phyloP scores from a whole-genome alignment of 2,888 invertebrate species.

The Tachina grossa region DNA sequence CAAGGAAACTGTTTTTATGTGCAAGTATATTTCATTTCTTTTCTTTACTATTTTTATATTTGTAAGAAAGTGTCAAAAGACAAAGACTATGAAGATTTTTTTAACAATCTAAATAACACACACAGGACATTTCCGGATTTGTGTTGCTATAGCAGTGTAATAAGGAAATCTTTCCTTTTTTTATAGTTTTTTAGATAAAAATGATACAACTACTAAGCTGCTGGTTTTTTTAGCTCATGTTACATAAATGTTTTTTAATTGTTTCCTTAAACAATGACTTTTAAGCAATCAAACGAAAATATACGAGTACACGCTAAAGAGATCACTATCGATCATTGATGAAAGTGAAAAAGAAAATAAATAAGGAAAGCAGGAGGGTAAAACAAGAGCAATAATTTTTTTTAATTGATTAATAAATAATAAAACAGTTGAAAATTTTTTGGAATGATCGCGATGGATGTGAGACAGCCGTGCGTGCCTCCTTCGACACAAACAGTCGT shows the following conservation, averaged over 20 bases:
- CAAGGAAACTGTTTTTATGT: conserved; percentile 26
- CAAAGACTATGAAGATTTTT: conserved; percentile 38
- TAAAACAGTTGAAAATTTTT: too few relatives aligned
- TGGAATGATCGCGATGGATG: too few relatives aligned
- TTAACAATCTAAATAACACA: conserved; percentile 71
- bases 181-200: conserved; percentile 68
- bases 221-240: conserved; percentile 81
- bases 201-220: conserved; percentile 72
- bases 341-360: not conserved
- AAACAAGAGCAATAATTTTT: too few relatives aligned
- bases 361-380: not conserved
- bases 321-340: conserved; percentile 47
- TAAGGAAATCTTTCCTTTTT: conserved; percentile 57
- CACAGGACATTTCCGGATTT: conserved; percentile 80
- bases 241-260: conserved; percentile 73
- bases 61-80: conserved; percentile 56
- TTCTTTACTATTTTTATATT: conserved; percentile 29
- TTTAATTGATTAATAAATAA: too few relatives aligned
- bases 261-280: conserved; percentile 54
- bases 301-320: conserved; percentile 7
- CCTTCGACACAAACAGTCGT: too few relatives aligned
- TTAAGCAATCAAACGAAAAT: not conserved
- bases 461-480: too few relatives aligned
- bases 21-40: conserved; percentile 16
- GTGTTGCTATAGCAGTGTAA: conserved; percentile 20